Evolutionary conservation across 1,140 invertebrate species (phyloP), one percentile per base, ranked within the genome.

Genomic region (Musca vetustissima): DNA sequence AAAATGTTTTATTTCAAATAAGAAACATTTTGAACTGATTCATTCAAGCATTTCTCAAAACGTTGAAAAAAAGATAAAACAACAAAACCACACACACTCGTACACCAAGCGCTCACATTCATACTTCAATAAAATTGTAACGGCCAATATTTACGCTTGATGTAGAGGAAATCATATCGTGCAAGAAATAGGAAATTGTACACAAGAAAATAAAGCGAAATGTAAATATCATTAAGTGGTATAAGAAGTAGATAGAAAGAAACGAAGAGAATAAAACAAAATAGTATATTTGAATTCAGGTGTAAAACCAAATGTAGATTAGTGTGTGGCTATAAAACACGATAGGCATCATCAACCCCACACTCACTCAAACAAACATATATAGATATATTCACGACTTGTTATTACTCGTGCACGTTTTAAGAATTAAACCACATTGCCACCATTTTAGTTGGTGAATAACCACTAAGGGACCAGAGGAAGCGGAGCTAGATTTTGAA

Each of bases 231-330:
- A 15, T 55, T 55, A 55, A 55, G 21, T 32, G 28, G 28, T 9
- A 32, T 3, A 32, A 3, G 28, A 32, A 32, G 28, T 4, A 32
- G 28, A 32, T 32, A 32, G 28, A 32, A 32, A 32, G 9, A 32
- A 32, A 32, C 28, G 28, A 32, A 32, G 4, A 32, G 9, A 13
- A 11, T 55, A 55, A 7, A 55, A 55, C 15, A 49, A 49, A n/a
- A 49, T n/a, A 49, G 8, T 22, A 55, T 28, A 32, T 59, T 24
- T 59, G 24, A 59, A 32, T 59, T 59, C 55, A 59, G 55, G 55
- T 59, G 55, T 59, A 59, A 59, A 59, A 59, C n/a, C 15, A 59
- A n/a, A n/a, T n/a, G 55, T 59, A 49, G 15, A n/a, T 49, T 32
- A 32, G 28, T 32, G 28, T n/a, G n/a, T 9, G 28, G 9, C 28